Evolutionary conservation across 2,888 invertebrate genomes (phyloP).

Genomic region (Tortrix viridana): DNA sequence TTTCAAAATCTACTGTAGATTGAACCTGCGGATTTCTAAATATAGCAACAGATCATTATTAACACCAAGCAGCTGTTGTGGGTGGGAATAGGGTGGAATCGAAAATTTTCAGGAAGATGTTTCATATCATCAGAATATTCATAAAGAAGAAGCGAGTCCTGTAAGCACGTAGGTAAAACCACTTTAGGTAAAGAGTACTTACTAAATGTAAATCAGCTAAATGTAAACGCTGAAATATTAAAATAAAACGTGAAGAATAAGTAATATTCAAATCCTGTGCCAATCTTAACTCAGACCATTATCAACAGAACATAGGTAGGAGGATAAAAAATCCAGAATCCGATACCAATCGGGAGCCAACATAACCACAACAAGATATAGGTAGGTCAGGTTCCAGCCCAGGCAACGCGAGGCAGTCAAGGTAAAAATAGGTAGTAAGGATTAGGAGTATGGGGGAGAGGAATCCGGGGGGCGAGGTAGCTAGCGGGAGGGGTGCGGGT

Average conservation of each 20-base stretch:
- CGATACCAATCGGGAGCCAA: neutral
- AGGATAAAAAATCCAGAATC: neutral
- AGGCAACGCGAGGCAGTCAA: conserved; percentile 62
- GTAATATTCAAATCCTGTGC: no score
- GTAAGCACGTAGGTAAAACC: no score
- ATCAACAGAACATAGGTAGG: neutral
- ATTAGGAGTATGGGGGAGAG: conserved; percentile 44
- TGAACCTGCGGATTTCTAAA: neutral
- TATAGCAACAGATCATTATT: neutral
- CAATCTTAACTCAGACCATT: no score
- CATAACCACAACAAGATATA: conserved; percentile 8
- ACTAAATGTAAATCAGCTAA: no score
- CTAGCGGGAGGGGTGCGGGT: conserved; percentile 48
- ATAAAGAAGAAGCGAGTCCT: no score
- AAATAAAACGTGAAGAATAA: no score
- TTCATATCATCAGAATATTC: neutral
- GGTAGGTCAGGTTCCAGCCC: conserved; percentile 62
- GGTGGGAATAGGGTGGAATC: neutral
- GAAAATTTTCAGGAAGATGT: neutral
- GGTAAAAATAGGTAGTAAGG: conserved; percentile 67
- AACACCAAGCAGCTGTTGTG: neutral
- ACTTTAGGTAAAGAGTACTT: no score
- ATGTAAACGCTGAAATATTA: no score
- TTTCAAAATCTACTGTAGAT: no score
- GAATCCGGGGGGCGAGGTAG: conserved; percentile 45